These are phyloP conservation scores for Linnaemya tessellans DNA, from an alignment of 2,888 invertebrate genomes.

Conservation along the genomic window DNA sequence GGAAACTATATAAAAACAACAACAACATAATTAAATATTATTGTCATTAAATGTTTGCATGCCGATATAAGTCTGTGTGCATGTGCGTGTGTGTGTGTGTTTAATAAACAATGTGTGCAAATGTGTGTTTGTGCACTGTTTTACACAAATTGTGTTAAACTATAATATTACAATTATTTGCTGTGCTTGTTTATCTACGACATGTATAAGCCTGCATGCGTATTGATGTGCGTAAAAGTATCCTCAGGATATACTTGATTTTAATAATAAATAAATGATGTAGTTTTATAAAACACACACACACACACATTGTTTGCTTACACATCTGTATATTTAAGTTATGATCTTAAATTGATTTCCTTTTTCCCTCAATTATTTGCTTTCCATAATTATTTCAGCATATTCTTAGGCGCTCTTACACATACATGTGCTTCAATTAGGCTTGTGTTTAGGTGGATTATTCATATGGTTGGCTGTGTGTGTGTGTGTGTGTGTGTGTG, in stretches of 20 bases:
- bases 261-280: constrained; percentile 63
- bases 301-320: not conserved
- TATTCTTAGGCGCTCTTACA: not conserved
- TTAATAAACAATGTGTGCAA: not conserved
- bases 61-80: constrained; percentile 13
- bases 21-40: constrained; percentile 48
- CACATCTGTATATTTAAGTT: constrained; percentile 25
- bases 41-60: constrained; percentile 28
- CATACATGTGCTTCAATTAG: not conserved
- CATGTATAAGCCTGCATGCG: not conserved
- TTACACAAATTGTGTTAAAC: constrained; percentile 48
- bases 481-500: not conserved
- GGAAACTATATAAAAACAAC: constrained; percentile 6
- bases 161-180: constrained; percentile 53
- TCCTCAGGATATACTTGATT: constrained; percentile 59
- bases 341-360: constrained; percentile 62
- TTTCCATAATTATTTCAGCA: constrained; percentile 30
- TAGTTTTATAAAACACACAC: not conserved
- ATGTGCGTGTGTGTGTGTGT: not conserved
- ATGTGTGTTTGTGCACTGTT: not conserved
- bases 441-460: not conserved
- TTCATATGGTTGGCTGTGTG: not conserved
- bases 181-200: constrained; percentile 37
- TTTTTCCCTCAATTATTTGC: constrained; percentile 41
- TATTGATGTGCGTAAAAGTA: constrained; percentile 23